Base-by-base conservation (phyloP, 2,113 vertebrate genomes). In the Capricornis sumatraensis region DNA sequence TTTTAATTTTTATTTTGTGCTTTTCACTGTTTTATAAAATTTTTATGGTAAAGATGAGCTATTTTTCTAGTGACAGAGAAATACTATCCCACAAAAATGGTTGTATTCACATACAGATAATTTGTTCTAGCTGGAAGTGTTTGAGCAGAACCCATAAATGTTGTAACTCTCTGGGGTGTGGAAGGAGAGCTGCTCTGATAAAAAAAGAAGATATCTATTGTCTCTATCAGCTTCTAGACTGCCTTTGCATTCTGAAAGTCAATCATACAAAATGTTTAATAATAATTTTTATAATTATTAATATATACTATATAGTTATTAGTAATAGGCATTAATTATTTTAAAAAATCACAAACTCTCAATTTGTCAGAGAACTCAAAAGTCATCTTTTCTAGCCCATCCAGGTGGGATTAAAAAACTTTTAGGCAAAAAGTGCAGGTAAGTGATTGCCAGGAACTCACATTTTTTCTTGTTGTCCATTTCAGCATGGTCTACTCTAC, bases 1-100 rank as follows among this genome's bases (percentile, higher is more conserved):
- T 84, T 95, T 21, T 16, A 36, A 94, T 74, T 95, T 87, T 89
- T 30, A 60, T 55, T 82, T 94, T 52, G 16, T 64, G 64, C 3
- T 74, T 89, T 91, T 82, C 2, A 43, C 27, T 78, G 36, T 50
- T 79, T 81, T 76, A 17, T 94, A 89, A 97, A 92, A 95, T 87
- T 86, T 71, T 36, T 83, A 30, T 9, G 60, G 23, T 43, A 7
- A 82, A 87, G 21, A 28, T 6, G 28, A 95, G 78, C 60, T 94
- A 62, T 87, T 93, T 89, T 79, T 88, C 64, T 94, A 81, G 40
- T 78, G 87, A 94, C 7, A 94, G 33, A 47, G 78, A 93, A 40
- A 76, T 45, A 25, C 6, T 23, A 15, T 58, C 82, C 7, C 52
- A 52, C 28, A 78, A 83, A 96, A 78, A 81, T 60, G 23, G 1